phyloP scores from a whole-genome alignment of 1,140 invertebrate genomes.

The Zaprionus capensis region DNA sequence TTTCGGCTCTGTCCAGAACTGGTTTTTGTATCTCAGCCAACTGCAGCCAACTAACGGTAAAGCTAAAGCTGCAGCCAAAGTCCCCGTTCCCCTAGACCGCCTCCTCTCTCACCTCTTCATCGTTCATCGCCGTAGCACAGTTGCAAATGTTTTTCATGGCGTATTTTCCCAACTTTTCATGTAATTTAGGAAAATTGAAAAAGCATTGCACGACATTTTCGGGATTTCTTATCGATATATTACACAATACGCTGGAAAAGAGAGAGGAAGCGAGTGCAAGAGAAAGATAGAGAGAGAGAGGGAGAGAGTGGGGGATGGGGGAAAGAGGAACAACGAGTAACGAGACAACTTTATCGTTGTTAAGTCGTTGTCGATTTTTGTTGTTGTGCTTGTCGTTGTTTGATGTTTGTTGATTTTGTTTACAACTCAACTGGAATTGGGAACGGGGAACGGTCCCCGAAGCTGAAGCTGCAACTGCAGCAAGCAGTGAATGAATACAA shows the following conservation, averaged over 20 bases:
- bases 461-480: conserved; percentile 16
- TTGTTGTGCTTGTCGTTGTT: conserved; percentile 10
- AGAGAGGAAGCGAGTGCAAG: not conserved
- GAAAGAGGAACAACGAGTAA: conserved; percentile 12
- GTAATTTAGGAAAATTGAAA: conserved; percentile 74
- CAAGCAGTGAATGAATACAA: conserved; percentile 12
- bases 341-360: conserved; percentile 39
- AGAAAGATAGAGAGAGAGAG: not conserved
- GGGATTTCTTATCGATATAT: conserved; percentile 42
- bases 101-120: no score
- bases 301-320: conserved; percentile 1
- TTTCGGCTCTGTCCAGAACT: conserved; percentile 55
- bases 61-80: conserved; percentile 10
- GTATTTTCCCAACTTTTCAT: conserved; percentile 69
- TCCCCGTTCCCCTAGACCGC: not conserved
- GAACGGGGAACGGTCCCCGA: conserved; percentile 18
- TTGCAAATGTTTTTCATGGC: conserved; percentile 4
- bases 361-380: conserved; percentile 17
- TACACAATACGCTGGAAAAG: conserved; percentile 53
- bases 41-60: conserved; percentile 42
- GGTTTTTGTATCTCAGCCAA: conserved; percentile 54
- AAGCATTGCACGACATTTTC: conserved; percentile 66
- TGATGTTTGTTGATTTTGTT: conserved; percentile 38
- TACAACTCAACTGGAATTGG: conserved; percentile 33
- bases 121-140: not conserved